Base-by-base conservation (phyloP, 1,140 invertebrate species). In the Drosophila novamexicana region DNA sequence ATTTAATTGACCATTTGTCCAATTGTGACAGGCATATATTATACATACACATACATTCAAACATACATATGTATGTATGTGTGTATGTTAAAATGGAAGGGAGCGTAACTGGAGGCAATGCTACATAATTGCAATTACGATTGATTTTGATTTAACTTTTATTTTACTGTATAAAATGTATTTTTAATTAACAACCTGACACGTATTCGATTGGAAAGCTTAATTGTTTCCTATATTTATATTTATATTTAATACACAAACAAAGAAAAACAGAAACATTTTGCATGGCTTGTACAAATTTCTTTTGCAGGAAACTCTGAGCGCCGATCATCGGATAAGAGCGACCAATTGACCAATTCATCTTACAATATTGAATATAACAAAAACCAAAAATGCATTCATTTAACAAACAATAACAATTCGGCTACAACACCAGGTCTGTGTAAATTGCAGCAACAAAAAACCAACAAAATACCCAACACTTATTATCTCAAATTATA, bases 351-450 rank as follows among this genome's bases (percentile, higher is more conserved):
- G 90, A 91, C 82, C 82, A 86, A 92, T 91, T 91, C 91, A 88
- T 90, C 90, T 78, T 90, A 82, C 78, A 91, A 92, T 92, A 90
- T 89, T 91, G 88, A 92, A 81, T 90, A 91, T 91, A 92, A 91
- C 81, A 91, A 91, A 91, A 88, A 88, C 83, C 90, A 90, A 91
- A 91, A 91, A 92, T 78, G 90, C 91, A 91, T 92, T 92, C 90
- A 92, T 91, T 91, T 91, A 91, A 91, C 90, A 91, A 91, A 92
- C 90, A 92, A 92, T 92, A 92, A 92, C 76, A 92, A 92, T 92
- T 92, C 91, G 80, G 91, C 90, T 77, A 92, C 91, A 82, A 91
- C 91, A 90, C 91, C 91, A 92, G 91, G 91, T 92, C 90, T 92
- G 91, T 92, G 80, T 84, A 89, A 77, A 89, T 80, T 88, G 83